Conservation (phyloP, 2,888 invertebrate genomes). For the Adineta ricciae region DNA sequence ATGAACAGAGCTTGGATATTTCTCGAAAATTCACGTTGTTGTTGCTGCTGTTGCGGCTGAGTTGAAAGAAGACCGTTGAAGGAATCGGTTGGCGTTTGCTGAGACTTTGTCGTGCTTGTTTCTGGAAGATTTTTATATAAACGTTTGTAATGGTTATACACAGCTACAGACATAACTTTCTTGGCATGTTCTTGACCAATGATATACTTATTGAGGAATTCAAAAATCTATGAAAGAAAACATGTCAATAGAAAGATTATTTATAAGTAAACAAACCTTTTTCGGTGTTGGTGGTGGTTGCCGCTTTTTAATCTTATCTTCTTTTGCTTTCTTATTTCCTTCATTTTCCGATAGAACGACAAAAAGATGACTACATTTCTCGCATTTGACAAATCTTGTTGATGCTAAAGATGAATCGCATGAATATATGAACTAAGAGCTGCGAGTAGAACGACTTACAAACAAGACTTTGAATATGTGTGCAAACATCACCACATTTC, state of each 20-base stretch:
- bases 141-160: constrained; percentile 96
- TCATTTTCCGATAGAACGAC: constrained; percentile 72
- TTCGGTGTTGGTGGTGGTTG: constrained; percentile 27
- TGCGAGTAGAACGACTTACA: constrained; percentile 54
- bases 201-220: constrained; percentile 87
- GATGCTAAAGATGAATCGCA: constrained; percentile 52
- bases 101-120: background rate
- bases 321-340: constrained; percentile 21
- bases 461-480: constrained; percentile 89
- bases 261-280: background rate
- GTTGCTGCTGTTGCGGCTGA: background rate
- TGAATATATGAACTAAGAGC: too few relatives aligned
- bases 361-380: constrained; percentile 94
- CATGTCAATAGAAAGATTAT: background rate
- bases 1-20: background rate
- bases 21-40: background rate
- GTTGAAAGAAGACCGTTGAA: background rate
- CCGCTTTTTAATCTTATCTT: background rate
- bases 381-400: constrained; percentile 89
- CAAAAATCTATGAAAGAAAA: constrained; percentile 62
- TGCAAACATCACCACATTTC: constrained; percentile 91
- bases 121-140: constrained; percentile 74
- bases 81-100: background rate
- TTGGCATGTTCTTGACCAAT: constrained; percentile 94
- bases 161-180: constrained; percentile 90